phyloP scores from a whole-genome alignment of 2,797 vertebrate genomes.

The Echiichthys vipera region DNA sequence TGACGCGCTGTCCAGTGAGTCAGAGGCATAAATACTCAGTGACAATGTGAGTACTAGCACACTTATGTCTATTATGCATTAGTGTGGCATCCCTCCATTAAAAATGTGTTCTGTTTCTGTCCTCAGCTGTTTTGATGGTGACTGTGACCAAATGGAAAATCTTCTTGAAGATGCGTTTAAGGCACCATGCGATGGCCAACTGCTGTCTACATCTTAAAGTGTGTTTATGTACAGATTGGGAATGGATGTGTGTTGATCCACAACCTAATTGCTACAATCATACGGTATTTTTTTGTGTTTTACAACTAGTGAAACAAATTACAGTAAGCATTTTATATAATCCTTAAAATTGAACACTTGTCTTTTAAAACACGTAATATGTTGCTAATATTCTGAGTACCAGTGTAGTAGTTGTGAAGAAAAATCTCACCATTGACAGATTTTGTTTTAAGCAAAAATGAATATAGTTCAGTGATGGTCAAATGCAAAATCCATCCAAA shows the following conservation, averaged over 20 bases:
- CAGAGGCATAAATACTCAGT: conserved; percentile 53
- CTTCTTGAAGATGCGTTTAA: conserved; percentile 26
- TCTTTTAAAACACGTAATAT: neutral
- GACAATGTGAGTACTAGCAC: conserved; percentile 38
- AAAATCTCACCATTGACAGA: neutral
- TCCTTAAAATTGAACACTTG: too few relatives aligned
- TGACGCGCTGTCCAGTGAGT: conserved; percentile 2
- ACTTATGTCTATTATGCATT: neutral
- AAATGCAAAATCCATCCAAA: neutral
- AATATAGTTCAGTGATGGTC: neutral
- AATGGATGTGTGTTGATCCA: neutral
- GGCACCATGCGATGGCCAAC: neutral
- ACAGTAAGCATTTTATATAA: neutral
- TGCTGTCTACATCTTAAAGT: neutral
- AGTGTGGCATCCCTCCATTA: neutral
- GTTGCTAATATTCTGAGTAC: neutral
- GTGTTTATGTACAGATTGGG: conserved; percentile 2
- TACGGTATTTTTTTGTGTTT: neutral
- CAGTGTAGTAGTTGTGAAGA: neutral
- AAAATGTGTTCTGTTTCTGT: conserved; percentile 24
- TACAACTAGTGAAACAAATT: too few relatives aligned
- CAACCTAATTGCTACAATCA: neutral
- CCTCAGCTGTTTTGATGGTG: conserved; percentile 35
- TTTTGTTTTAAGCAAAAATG: neutral
- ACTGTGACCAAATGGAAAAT: conserved; percentile 22